A percentile compares a stretch with the other conserved stretches of the same genome.
Conservation (phyloP, 2,113 vertebrate genomes). For the Oceanites oceanicus region DNA sequence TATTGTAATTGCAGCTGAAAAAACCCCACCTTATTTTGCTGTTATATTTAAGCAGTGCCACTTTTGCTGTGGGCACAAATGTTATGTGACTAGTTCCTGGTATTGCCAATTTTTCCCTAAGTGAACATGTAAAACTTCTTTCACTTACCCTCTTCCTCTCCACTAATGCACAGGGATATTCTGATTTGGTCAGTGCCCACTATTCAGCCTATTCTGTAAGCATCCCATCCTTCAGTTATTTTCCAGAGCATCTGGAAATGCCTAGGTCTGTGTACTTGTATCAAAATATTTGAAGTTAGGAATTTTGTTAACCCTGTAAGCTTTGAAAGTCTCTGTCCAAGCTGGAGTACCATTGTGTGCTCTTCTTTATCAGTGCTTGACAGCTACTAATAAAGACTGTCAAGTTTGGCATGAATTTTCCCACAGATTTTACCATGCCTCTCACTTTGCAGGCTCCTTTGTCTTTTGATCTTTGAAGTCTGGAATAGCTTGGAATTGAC, state of each 20-base stretch:
- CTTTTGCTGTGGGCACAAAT: background rate
- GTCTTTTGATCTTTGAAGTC: background rate
- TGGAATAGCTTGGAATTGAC: background rate
- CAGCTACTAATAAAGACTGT: background rate
- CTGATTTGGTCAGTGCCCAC: background rate
- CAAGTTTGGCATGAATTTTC: background rate
- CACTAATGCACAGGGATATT: background rate
- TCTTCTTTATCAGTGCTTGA: background rate
- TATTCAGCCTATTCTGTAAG: background rate
- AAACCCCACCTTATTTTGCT: background rate
- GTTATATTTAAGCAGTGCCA: background rate
- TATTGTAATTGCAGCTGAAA: background rate
- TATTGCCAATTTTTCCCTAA: background rate
- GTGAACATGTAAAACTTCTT: background rate
- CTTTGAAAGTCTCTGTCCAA: background rate
- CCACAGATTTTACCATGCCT: background rate
- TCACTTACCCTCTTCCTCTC: background rate
- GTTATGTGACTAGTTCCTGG: background rate
- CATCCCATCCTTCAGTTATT: background rate
- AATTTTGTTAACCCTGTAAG: background rate
- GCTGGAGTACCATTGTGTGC: background rate
- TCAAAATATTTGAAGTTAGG: background rate
- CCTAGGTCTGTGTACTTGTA: background rate
- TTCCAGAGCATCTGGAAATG: background rate
- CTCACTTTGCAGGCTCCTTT: background rate